Conservation (phyloP, 37 sponge, comb jelly and placozoan genomes). For the Agelas oroides region DNA sequence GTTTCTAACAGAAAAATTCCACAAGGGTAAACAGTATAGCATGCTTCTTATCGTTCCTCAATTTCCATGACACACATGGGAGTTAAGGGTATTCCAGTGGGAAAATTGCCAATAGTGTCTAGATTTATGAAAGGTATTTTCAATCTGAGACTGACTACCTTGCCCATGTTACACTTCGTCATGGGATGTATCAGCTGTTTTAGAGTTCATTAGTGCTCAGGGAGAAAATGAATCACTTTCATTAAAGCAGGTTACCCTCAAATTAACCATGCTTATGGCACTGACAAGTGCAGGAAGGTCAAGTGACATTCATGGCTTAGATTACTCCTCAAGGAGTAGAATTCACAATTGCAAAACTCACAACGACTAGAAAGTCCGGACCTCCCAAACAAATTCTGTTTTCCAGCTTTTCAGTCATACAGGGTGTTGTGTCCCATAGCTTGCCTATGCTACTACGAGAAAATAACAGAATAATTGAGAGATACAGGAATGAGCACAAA, state of each 20-base stretch:
- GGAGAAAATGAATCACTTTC: not conserved
- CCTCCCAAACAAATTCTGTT: not conserved
- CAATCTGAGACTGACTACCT: conserved; percentile 15
- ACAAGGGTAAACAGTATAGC: conserved; percentile 6
- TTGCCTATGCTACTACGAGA: not conserved
- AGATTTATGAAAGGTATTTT: conserved; percentile 3
- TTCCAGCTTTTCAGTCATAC: not conserved
- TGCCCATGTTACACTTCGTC: not conserved
- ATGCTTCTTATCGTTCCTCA: conserved; percentile 3
- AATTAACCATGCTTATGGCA: conserved; percentile 8
- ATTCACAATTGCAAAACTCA: not conserved
- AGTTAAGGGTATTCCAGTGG: not conserved
- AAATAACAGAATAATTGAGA: not conserved
- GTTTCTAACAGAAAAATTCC: conserved; percentile 2
- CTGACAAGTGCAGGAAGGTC: not conserved
- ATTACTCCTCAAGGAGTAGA: not conserved
- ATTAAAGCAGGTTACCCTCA: not conserved
- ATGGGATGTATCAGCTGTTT: conserved; percentile 1
- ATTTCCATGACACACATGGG: not conserved
- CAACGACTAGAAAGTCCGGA: not conserved
- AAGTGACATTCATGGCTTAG: not conserved
- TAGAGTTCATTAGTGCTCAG: not conserved
- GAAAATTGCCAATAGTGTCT: not conserved
- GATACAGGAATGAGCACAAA: too few relatives aligned
- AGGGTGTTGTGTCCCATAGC: not conserved